phyloP scores from a whole-genome alignment of 2,888 invertebrate genomes.

The Orthonevra nobilis region DNA sequence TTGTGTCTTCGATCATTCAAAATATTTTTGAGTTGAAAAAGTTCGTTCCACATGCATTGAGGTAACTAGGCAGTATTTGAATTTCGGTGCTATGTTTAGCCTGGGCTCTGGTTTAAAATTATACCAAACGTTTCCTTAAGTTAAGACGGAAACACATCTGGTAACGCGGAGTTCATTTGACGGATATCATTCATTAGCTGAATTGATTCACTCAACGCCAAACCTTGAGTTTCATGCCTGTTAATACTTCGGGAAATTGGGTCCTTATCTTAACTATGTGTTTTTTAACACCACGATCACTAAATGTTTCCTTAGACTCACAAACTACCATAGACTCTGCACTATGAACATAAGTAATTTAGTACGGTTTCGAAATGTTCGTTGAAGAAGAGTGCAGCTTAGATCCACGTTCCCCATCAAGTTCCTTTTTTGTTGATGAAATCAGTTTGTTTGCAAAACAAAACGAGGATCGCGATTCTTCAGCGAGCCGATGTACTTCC shows the following conservation, averaged over 20 bases:
- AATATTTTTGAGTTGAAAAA: conserved; percentile 2
- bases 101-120: conserved; percentile 19
- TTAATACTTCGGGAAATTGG: background rate
- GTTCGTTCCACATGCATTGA: conserved; percentile 26
- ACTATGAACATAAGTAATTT: background rate
- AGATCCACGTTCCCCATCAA: conserved; percentile 75
- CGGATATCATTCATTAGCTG: background rate
- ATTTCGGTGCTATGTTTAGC: conserved; percentile 3
- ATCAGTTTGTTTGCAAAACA: conserved; percentile 29
- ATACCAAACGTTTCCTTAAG: conserved; percentile 25
- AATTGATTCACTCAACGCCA: background rate
- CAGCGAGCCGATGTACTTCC: conserved; percentile 7
- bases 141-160: background rate
- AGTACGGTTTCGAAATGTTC: conserved; percentile 57
- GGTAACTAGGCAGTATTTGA: conserved; percentile 16
- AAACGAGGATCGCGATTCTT: conserved; percentile 71
- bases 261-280: background rate
- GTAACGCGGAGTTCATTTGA: background rate
- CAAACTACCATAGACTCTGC: background rate
- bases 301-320: conserved; percentile 8
- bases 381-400: conserved; percentile 72
- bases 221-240: background rate
- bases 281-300: background rate
- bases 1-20: background rate
- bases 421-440: conserved; percentile 58